Evolutionary conservation across 2,888 invertebrate genomes (phyloP).

Genomic region (Dorcus hopei): DNA sequence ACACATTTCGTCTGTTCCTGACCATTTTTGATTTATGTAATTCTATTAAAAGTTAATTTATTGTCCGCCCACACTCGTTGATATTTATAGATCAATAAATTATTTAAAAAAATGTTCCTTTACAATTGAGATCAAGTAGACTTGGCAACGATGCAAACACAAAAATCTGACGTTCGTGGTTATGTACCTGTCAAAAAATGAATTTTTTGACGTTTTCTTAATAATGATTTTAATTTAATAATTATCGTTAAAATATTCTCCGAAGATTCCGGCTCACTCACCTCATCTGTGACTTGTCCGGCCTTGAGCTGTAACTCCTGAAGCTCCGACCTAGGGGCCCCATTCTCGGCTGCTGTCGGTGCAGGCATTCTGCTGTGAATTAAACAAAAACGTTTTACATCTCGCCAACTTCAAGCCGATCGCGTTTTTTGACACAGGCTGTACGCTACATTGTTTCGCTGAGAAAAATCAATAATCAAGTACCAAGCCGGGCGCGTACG

Average conservation of each 20-base stretch:
- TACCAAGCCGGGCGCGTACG: slow-evolving; percentile 12
- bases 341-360: slow-evolving; percentile 60
- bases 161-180: too few species aligned
- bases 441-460: slow-evolving; percentile 10
- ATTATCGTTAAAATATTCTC: background rate
- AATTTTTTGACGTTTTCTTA: too few species aligned
- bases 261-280: slow-evolving; percentile 47
- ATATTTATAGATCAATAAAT: too few species aligned
- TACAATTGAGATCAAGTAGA: too few species aligned
- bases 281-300: slow-evolving; percentile 87
- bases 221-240: too few species aligned
- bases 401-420: background rate
- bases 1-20: too few species aligned
- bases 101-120: too few species aligned
- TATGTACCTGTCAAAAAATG: too few species aligned
- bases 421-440: slow-evolving; percentile 3
- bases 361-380: slow-evolving; percentile 57
- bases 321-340: slow-evolving; percentile 78
- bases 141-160: too few species aligned
- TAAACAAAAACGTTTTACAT: background rate
- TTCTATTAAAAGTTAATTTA: too few species aligned
- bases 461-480: slow-evolving; percentile 19
- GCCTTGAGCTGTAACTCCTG: slow-evolving; percentile 85
- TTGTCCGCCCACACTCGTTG: too few species aligned
- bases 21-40: too few species aligned